Conservation (phyloP, 2,888 invertebrate genomes). For the Drosophila helvetica region DNA sequence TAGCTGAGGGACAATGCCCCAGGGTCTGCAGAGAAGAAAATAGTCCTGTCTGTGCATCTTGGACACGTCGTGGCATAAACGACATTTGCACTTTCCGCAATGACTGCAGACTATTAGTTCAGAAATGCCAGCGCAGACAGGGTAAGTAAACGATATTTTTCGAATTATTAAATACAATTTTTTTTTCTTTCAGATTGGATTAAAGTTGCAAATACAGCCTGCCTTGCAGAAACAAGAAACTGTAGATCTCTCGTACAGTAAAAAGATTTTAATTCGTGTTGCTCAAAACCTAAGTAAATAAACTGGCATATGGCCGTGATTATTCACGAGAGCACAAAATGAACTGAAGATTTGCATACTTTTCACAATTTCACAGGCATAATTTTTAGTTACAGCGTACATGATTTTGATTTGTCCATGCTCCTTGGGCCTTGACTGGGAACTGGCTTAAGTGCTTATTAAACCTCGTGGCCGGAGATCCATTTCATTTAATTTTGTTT, state of each 20-base stretch:
- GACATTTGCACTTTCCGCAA: slow-evolving; percentile 36
- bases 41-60: slow-evolving; percentile 24
- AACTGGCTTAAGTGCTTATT: slow-evolving; percentile 35
- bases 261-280: too few relatives aligned
- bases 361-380: slow-evolving; percentile 22
- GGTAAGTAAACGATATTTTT: slow-evolving; percentile 1
- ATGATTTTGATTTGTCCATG: slow-evolving; percentile 28
- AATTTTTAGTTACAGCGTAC: slow-evolving; percentile 25
- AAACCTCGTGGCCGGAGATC: slow-evolving; percentile 35
- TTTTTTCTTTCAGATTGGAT: slow-evolving; percentile 20
- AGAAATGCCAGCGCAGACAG: slow-evolving; percentile 14
- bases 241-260: not conserved
- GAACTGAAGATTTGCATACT: slow-evolving; percentile 25
- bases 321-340: not conserved
- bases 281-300: not conserved
- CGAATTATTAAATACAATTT: not conserved
- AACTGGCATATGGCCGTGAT: not conserved
- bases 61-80: not conserved
- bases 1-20: slow-evolving; percentile 15
- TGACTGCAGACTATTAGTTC: slow-evolving; percentile 19
- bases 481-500: slow-evolving; percentile 17
- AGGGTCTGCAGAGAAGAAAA: slow-evolving; percentile 11
- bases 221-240: not conserved
- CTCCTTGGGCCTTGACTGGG: slow-evolving; percentile 8
- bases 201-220: not conserved